Evolutionary conservation across 2,888 invertebrate genomes (phyloP), one percentile per base, ranked within the genome.

Genomic region (Agrotis exclamationis): DNA sequence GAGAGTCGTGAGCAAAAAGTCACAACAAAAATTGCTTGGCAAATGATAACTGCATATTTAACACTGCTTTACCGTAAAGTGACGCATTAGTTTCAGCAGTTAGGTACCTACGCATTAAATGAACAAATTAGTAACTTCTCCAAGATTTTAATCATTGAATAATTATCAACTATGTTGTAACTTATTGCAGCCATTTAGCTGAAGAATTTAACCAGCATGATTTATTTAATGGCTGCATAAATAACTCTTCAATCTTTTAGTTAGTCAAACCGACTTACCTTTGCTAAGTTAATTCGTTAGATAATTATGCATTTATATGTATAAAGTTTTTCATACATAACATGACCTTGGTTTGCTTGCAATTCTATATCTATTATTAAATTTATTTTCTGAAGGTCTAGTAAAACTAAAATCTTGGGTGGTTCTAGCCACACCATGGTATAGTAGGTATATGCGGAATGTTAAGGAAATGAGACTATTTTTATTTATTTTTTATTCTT

Each of bases 291-390:
- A 50, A 63, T 60, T 62, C 18, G 7, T 24, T 53, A 47, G 14
- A 18, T 6, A 78, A 80, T 74, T 14, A 80, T 63, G 44, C 16
- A 66, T 63, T 74, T n/a, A n/a, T n/a, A n/a, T 80, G 20, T 62
- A 13, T 24, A 72, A 53, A 66, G 11, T 1, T 24, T n/a, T 65
- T 79, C 11, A 39, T 47, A 28, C 20, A 53, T 18, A 56, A 48
- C 51, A 18, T 11, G 44, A 20, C 33, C 24, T 47, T 63, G 63
- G 58, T 72, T 62, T 63, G 24, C 48, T 20, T 20, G 51, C 22
- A 24, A 51, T 73, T 39, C 11, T 50, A 45, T 22, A 22, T 24
- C 24, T 3, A 56, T 53, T 18, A n/a, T 5, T 3, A 54, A 14
- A 45, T 69, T 76, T 59, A 22, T 54, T 24, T 57, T 48, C 13